These are phyloP conservation scores for Syritta pipiens DNA, from an alignment of 2,888 invertebrate species.

Conservation along the genomic window DNA sequence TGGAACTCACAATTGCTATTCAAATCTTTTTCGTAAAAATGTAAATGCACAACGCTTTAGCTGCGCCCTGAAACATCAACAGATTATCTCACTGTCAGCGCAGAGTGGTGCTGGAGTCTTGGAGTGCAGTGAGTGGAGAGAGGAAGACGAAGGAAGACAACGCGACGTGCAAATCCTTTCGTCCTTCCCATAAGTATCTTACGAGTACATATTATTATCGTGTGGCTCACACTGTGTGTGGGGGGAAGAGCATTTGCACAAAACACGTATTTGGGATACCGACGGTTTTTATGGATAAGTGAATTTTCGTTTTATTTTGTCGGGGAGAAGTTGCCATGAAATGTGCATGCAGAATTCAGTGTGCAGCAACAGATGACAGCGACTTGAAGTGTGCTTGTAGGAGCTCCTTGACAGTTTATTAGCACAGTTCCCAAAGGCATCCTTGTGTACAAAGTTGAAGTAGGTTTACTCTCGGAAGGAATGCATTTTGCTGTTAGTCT, in stretches of 20 bases:
- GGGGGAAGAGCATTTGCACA: slow-evolving; percentile 1
- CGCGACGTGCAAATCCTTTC: slow-evolving; percentile 12
- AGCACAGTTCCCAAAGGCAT: slow-evolving; percentile 13
- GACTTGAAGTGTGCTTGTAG: slow-evolving; percentile 21
- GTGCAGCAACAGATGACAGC: slow-evolving; percentile 20
- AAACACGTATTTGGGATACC: slow-evolving; percentile 27
- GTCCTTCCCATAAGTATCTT: neutral
- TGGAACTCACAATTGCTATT: slow-evolving; percentile 38
- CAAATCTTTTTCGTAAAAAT: slow-evolving; percentile 33
- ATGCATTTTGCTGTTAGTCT: slow-evolving; percentile 5
- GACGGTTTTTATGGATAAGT: slow-evolving; percentile 28
- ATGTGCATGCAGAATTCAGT: no score
- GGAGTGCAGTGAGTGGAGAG: no score
- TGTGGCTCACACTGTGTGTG: neutral
- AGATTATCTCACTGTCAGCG: slow-evolving; percentile 36
- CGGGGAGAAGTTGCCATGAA: slow-evolving; percentile 39
- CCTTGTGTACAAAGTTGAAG: neutral
- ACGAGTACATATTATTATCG: neutral
- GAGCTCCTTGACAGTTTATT: slow-evolving; percentile 36
- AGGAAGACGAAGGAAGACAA: no score
- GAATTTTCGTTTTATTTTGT: slow-evolving; percentile 30
- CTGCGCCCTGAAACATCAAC: slow-evolving; percentile 31
- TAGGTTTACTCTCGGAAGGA: neutral
- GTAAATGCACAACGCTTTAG: slow-evolving; percentile 38
- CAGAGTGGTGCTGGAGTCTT: no score